Base-by-base conservation (phyloP, 2,797 vertebrate species). In the Knipowitschia caucasica region DNA sequence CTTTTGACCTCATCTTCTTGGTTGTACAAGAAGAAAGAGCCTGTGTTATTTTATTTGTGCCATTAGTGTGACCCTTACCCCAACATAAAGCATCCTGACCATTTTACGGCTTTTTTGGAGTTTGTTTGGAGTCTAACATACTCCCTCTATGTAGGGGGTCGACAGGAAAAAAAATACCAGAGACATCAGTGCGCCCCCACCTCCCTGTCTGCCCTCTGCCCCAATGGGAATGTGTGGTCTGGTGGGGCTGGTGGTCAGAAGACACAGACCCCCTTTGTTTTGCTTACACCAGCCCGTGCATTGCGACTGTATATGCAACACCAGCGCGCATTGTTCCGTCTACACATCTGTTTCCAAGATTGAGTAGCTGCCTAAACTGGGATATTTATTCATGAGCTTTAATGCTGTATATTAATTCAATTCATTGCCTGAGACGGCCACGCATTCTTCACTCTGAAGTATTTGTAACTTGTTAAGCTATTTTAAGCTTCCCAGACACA, bases 251-350 rank as follows among this genome's bases (percentile, higher is more conserved):
- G 77, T 80, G 83, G 85, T 86, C 80, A 77, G 57, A 73, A 75
- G 65, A 80, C 74, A 88, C 82, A 87, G 85, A 69, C 75, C 50
- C 34, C 62, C 53, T 84, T 88, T 88, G 85, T 89, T 71, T 65
- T 52, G 33, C 55, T 36, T 75, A 73, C 56, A 53, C 64, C 69
- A 60, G 56, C 75, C 67, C 69, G 67, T 69, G 68, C 59, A 18
- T 23, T 51, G 53, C 17, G 54, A 53, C 56, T 68, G 53, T 55
- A 49, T 49, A 50, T 69, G 67, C 66, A 80, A 80, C 73, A 85
- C 63, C 73, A 64, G 64, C 54, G 38, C 56, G 53, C 64, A 80
- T 81, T 86, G 79, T 87, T 69, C 63, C 42, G 43, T 43, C 51
- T 53, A 30, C 62, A 59, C 59, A 56, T 64, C 44, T 44, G 46